phyloP scores from a whole-genome alignment of 2,888 invertebrate genomes.

The Melinaea marsaeus region DNA sequence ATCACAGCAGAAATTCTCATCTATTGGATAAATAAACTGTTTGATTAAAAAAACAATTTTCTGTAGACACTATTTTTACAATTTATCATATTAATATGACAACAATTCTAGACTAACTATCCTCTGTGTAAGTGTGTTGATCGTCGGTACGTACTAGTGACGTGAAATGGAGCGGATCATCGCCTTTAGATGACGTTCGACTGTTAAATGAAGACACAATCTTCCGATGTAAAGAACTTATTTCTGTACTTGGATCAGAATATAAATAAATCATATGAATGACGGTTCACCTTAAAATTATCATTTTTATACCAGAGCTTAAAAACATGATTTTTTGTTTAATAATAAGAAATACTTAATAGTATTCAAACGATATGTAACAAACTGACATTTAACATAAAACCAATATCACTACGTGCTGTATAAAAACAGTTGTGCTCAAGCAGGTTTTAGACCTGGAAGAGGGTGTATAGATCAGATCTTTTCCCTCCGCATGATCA shows the following conservation, averaged over 20 bases:
- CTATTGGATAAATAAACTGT: no score
- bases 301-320: no score
- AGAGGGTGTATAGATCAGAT: no score
- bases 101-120: slow-evolving; percentile 30
- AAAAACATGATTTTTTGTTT: no score
- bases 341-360: no score
- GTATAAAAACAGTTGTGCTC: slow-evolving; percentile 72
- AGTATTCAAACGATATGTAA: no score
- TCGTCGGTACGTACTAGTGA: slow-evolving; percentile 85
- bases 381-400: neutral
- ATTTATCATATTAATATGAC: neutral
- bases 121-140: slow-evolving; percentile 79
- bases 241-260: neutral
- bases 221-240: slow-evolving; percentile 84
- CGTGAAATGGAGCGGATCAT: slow-evolving; percentile 88
- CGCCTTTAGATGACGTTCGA: slow-evolving; percentile 91
- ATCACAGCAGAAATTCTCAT: no score
- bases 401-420: slow-evolving; percentile 64
- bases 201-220: slow-evolving; percentile 84
- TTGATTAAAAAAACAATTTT: no score
- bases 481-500: slow-evolving; percentile 73
- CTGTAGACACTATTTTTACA: no score
- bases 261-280: no score
- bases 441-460: slow-evolving; percentile 36
- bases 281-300: neutral